Base-by-base conservation (phyloP, 2,888 invertebrate species). In the Elysia crispata region DNA sequence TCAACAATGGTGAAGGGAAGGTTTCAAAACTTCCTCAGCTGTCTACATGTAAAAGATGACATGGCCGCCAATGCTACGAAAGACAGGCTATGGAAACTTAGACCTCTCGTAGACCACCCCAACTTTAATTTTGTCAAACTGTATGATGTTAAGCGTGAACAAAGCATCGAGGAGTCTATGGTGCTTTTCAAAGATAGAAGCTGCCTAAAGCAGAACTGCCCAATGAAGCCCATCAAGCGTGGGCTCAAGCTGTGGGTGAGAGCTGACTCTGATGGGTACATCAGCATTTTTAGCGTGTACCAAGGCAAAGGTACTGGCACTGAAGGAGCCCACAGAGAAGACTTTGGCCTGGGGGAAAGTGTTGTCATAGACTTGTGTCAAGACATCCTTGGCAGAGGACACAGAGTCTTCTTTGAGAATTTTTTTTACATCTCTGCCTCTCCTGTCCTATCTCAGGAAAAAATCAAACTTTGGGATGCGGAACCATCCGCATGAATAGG, bases 321-420 rank as follows among this genome's bases (percentile, higher is more conserved):
- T 20, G 28, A 60, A 25, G 78, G 28, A 57, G 57, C 30, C 20
- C 31, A 31, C 30, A 67, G 30, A 50, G 49, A 54, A 30, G 54
- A 0, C 11, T 67, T 66, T 41, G 77, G 62, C 23, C 30, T 79
- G 62, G 80, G 79, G 11, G 77, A 73, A 23, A 13, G 77, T 49
- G 83, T 83, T 74, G 81, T 83, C n/a, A 41, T 75, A n/a, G 49
- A 57, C 18, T 18, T 82, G 30, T 62, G 49, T n/a, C n/a, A 30
- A n/a, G 54, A 41, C 66, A 67, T 72, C 25, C 41, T 25, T n/a
- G 49, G 30, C 20, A 64, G n/a, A 33, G 57, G 72, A 11, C 60
- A 49, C 69, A 66, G 30, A 23, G 66, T 81, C 0, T n/a, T n/a
- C n/a, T n/a, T n/a, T n/a, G n/a, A n/a, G n/a, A n/a, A n/a, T n/a